These are phyloP conservation scores for Manis crassicaudata DNA, from an alignment of 2,797 vertebrate genomes.

Conservation along the genomic window DNA sequence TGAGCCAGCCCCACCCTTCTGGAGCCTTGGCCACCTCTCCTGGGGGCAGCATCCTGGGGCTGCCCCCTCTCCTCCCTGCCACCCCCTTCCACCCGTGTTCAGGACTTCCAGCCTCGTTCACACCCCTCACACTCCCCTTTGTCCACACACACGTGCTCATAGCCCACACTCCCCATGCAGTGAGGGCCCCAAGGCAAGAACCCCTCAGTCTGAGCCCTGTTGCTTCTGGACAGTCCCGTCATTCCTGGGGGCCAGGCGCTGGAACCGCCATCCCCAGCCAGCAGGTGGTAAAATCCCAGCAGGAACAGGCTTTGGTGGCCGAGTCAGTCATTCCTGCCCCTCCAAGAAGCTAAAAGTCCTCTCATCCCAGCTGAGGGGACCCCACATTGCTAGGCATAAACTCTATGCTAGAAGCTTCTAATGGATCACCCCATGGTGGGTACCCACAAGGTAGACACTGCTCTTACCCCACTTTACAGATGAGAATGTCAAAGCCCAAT, in stretches of 20 bases:
- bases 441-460: background rate
- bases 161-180: background rate
- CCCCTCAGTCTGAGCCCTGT: background rate
- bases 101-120: background rate
- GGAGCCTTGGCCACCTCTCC: background rate
- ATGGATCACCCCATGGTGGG: background rate
- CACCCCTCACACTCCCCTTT: too few species aligned
- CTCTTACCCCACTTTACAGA: background rate
- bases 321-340: background rate
- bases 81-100: background rate
- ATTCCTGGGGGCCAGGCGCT: background rate
- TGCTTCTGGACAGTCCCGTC: background rate
- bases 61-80: background rate
- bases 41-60: background rate
- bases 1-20: background rate
- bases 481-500: background rate
- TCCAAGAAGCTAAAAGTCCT: background rate
- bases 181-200: accelerated
- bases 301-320: background rate
- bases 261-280: background rate
- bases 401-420: background rate
- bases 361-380: background rate
- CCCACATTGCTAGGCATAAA: background rate
- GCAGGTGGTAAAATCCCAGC: background rate
- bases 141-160: accelerated